Base-by-base conservation (phyloP, 2,113 vertebrate genomes). In the Hipposideros armiger region DNA sequence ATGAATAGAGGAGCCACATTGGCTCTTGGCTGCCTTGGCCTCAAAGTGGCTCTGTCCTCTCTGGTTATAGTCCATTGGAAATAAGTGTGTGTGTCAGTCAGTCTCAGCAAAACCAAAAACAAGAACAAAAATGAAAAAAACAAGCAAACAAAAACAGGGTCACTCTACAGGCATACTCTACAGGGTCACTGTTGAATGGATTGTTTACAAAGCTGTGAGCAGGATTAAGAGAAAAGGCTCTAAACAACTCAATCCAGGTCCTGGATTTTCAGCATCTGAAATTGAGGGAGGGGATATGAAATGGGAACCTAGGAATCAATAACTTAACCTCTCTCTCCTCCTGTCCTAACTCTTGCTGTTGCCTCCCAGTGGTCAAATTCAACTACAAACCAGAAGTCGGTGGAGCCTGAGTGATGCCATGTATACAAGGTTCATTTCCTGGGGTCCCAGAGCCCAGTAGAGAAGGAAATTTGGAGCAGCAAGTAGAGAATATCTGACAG, bases 221-320 rank as follows among this genome's bases (percentile, higher is more conserved):
- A 77, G 30, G 50, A 28, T 73, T 64, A 69, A 24, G 24, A 64
- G 90, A 82, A 78, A 36, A 60, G 52, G 13, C 13, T 52, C 22
- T 52, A 26, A 22, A 24, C 7, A 72, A 24, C 52, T 72, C 26
- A 81, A 5, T 13, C 6, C 47, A 64, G 20, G 24, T 26, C 47
- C 60, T 58, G 36, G 19, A 87, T 32, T 60, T 81, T 83, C 30
- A 87, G 58, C 47, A 54, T 24, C 58, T 96, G 36, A 90, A 92
- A 87, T 26, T 84, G 30, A 54, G 36, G 9, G 22, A 74, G 4
- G 9, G 0, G 11, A 52, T 67, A 14, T 7, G n/a, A 85, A 42
- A 50, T 17, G 7, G 28, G 32, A 26, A 28, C 0, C 5, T 70
- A 50, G 36, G 52, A 90, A 60, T 56, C 30, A 78, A 42, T 73